These are phyloP conservation scores for Platycheirus albimanus DNA, from an alignment of 2,888 invertebrate genomes.

Conservation along the genomic window DNA sequence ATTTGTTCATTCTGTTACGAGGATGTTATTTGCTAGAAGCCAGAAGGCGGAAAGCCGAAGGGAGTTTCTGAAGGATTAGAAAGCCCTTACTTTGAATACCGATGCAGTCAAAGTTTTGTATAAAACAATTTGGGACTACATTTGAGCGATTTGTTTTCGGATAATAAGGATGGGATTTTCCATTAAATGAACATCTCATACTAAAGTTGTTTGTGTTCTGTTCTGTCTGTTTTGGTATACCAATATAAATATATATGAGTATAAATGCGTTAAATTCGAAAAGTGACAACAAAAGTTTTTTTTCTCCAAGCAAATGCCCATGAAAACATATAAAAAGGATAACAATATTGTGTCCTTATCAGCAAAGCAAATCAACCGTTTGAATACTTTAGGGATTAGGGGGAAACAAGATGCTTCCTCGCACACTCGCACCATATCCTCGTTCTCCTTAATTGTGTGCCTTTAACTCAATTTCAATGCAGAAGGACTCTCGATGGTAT, in stretches of 20 bases:
- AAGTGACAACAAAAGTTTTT: slow-evolving; percentile 40
- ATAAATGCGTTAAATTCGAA: slow-evolving; percentile 33
- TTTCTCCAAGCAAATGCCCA: slow-evolving; percentile 37
- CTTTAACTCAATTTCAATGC: slow-evolving; percentile 63
- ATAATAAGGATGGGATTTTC: slow-evolving; percentile 25
- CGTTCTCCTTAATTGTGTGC: slow-evolving; percentile 27
- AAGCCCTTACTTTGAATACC: background rate
- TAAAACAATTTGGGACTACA: slow-evolving; percentile 32
- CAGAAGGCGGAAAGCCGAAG: no score
- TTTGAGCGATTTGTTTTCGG: slow-evolving; percentile 37
- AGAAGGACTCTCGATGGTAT: background rate
- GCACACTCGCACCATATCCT: slow-evolving; percentile 14
- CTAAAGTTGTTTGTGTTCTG: slow-evolving; percentile 11
- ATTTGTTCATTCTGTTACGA: slow-evolving; percentile 14
- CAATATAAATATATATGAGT: no score
- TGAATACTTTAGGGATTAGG: slow-evolving; percentile 64
- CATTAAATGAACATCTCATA: slow-evolving; percentile 37
- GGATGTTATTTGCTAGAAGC: slow-evolving; percentile 3
- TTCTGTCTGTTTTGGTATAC: background rate
- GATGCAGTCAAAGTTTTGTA: slow-evolving; percentile 22
- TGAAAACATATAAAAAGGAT: slow-evolving; percentile 55
- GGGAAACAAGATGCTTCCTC: slow-evolving; percentile 11
- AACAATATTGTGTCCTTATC: slow-evolving; percentile 62
- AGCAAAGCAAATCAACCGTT: slow-evolving; percentile 66
- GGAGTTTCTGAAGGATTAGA: slow-evolving; percentile 1